Percentiles rank a stretch among this genome's conserved stretches.
phyloP scores from a whole-genome alignment of 2,888 invertebrate species.

The Carabus problematicus region DNA sequence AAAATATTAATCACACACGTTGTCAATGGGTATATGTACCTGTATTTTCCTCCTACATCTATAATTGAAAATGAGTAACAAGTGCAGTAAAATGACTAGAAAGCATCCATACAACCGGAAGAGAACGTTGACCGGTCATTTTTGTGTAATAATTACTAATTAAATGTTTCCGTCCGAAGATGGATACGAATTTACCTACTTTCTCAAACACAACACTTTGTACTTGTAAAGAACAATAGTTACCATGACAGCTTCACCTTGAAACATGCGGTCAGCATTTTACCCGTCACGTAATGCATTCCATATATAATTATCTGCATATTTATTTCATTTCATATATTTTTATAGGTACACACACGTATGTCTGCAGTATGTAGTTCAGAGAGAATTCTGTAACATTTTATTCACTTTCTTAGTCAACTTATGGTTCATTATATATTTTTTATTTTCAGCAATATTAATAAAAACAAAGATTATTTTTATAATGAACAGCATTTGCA shows the following conservation, averaged over 20 bases:
- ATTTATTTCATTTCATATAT: constrained; percentile 2
- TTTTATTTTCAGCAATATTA: too few relatives aligned
- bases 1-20: too few relatives aligned
- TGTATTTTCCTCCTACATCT: too few relatives aligned
- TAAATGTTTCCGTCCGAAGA: constrained; percentile 8
- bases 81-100: neutral
- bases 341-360: constrained; percentile 14
- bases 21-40: too few relatives aligned
- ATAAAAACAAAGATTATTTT: too few relatives aligned
- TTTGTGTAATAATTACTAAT: constrained; percentile 10
- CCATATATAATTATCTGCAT: neutral
- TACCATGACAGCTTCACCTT: constrained; percentile 1
- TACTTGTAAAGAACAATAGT: constrained; percentile 14
- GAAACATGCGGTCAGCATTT: neutral
- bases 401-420: constrained; percentile 34
- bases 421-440: too few relatives aligned
- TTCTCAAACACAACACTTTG: neutral
- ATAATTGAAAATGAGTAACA: constrained; percentile 1
- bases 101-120: neutral
- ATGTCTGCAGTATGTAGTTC: constrained; percentile 8
- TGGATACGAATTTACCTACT: constrained; percentile 12
- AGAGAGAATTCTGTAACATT: constrained; percentile 9
- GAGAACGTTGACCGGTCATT: neutral
- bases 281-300: neutral
- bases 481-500: too few relatives aligned